Base-by-base conservation (phyloP, 37 sponge, comb jelly and placozoan species). In the Bolinopsis microptera region DNA sequence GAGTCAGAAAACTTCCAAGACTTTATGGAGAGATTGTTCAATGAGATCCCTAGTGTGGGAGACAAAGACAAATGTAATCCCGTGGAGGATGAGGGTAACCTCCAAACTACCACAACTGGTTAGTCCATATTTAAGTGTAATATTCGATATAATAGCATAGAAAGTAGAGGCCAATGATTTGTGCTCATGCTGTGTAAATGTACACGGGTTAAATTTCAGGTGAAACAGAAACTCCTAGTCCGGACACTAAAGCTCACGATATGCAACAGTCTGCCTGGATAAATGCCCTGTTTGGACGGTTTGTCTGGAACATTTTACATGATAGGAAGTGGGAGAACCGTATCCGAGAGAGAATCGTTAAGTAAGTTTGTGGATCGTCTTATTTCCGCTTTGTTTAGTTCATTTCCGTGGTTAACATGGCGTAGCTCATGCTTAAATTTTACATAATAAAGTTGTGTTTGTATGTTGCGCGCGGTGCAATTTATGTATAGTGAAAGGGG, bases 281-380 rank as follows among this genome's bases (percentile, higher is more conserved):
- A 3, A 86, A 86, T 34, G 90, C 90, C 9, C 61, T 86, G 30
- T 86, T 86, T 30, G 90, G 90, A 34, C 32, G 90, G 25, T 86
- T 86, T 27, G 41, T 39, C 8, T 86, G 90, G 90, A 86, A 86
- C 31, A 86, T 86, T 40, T 3, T 86, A 22, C 34, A 35, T 0
- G 90, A 86, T 40, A n/a, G 13, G 2, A 38, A 86, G 61, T 86
- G 90, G 90, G 90, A 86, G 35, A 38, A 40, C 30, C 34, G 90
- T 39, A 86, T 86, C 13, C n/a, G 90, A 26, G 90, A 86, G 25
- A 28, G 90, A n/a, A 86, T 86, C n/a, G 90, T 86, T 0, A 86
- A 38, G 90, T 86, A 3, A 72, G 31, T 72, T 72, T n/a, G 3
- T 28, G 74, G 26, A n/a, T 3, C 18, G n/a, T 48, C 13, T 13